Base-by-base conservation (phyloP, 2,113 vertebrate genomes). In the Oncorhynchus clarkii region DNA sequence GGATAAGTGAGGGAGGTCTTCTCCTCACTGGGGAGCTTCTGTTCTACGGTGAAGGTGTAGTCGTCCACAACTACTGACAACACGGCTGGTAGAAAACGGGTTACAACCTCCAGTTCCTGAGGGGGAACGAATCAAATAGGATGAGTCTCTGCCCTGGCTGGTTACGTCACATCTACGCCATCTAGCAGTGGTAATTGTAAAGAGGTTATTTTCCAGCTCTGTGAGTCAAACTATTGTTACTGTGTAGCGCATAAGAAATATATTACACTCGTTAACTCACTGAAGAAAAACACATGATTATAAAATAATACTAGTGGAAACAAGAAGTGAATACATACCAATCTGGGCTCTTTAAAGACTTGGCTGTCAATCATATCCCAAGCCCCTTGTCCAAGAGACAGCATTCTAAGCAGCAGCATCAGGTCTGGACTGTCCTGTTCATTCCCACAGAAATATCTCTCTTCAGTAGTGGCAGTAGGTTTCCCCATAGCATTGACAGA, bases 281-380 rank as follows among this genome's bases (percentile, higher is more conserved):
- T 22, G 12, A 27, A 70, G 9, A 45, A 49, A 39, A 31, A 59
- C 26, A 20, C 4, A 7, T 67, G 64, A 11, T 45, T 27, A 27
- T 16, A 48, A 48, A 12, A 45, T 54, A 13, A 67, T 7, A 24
- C 20, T 45, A 45, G 39, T 27, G 1, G 20, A 16, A 11, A 20
- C 20, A 69, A 11, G 12, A 31, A 5, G 4, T n/a, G 2, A 18
- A 27, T 24, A 64, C 84, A 16, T 90, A 99, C 98, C 96, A 98
- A 89, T 85, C 95, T 96, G 22, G 98, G 97, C 83, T 99, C 98
- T 91, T 96, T 99, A 89, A 99, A 99, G 76, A 99, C 96, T 87
- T 99, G 98, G 86, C 98, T 99, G 93, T 99, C 97, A 1, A 99
- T 99, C 96, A 99, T 98, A 90, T 99, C 98, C 98, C 98, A 99